Percentiles rank a stretch among this genome's conserved stretches.
phyloP scores from a whole-genome alignment of 2,797 vertebrate genomes.

The Rousettus madagascariensis region DNA sequence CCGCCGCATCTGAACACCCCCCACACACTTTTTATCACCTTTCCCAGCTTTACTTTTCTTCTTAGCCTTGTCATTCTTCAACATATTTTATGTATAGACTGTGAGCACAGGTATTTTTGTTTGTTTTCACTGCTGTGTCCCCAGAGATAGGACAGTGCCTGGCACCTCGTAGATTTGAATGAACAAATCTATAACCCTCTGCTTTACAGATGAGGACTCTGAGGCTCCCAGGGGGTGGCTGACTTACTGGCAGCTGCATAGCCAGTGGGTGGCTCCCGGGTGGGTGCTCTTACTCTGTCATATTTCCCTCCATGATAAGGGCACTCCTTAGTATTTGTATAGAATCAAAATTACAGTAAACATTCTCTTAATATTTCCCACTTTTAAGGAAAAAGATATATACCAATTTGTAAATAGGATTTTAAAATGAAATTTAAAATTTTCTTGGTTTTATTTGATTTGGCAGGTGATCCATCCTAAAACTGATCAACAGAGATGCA shows the following conservation, averaged over 20 bases:
- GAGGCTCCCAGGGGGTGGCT: not conserved
- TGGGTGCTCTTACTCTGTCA: not conserved
- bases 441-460: conserved; percentile 68
- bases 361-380: not conserved
- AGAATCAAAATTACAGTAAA: not conserved
- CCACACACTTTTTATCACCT: not conserved
- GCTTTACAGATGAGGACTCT: not conserved
- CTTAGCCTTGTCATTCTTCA: not conserved
- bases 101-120: not conserved
- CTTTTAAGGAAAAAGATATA: conserved; percentile 41
- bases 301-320: not conserved
- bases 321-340: not conserved
- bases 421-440: conserved; percentile 29
- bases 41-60: not conserved
- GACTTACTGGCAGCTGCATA: not conserved
- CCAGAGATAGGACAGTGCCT: not conserved
- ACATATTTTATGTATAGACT: not conserved
- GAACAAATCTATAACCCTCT: not conserved
- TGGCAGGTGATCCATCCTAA: conserved; percentile 95
- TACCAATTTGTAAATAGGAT: not conserved
- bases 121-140: not conserved
- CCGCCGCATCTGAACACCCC: not conserved
- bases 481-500: conserved; percentile 96
- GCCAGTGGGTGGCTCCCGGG: not conserved
- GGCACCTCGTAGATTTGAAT: not conserved